phyloP scores from a whole-genome alignment of 2,113 vertebrate genomes.

The Pygathrix nemaeus region DNA sequence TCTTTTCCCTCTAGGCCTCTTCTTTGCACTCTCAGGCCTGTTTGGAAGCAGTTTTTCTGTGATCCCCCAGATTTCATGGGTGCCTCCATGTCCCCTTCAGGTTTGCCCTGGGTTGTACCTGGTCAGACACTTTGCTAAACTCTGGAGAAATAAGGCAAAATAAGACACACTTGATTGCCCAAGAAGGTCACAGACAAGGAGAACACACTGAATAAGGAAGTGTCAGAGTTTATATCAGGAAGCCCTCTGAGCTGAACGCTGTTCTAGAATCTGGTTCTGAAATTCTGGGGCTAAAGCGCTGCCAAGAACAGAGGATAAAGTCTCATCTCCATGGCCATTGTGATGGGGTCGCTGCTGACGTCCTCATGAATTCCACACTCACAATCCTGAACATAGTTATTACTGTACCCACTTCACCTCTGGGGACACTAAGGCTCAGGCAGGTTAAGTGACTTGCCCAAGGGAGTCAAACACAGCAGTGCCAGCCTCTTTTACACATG shows the following conservation, averaged over 20 bases:
- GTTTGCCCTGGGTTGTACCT: neutral
- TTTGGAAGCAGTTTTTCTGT: too few species aligned
- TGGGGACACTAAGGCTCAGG: neutral
- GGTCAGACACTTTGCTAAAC: neutral
- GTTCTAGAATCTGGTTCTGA: neutral
- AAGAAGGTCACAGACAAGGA: neutral
- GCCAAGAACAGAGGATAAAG: neutral
- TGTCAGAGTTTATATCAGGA: neutral
- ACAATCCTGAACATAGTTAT: neutral
- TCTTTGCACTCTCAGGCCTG: neutral
- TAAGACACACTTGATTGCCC: neutral
- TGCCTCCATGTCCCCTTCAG: neutral
- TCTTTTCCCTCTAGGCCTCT: neutral
- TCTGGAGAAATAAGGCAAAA: neutral
- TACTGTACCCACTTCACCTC: fast-evolving
- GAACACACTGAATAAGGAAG: neutral
- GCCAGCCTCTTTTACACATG: neutral
- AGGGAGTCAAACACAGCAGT: neutral
- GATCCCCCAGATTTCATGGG: too few species aligned
- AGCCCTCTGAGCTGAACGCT: neutral
- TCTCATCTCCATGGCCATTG: neutral
- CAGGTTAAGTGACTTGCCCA: neutral
- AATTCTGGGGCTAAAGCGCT: neutral
- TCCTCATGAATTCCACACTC: neutral
- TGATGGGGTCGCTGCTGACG: fast-evolving